Evolutionary conservation across 92 coral and sea anemone genomes (phyloP), one percentile per base, ranked within the genome.

Genomic region (Heteractis magnifica): DNA sequence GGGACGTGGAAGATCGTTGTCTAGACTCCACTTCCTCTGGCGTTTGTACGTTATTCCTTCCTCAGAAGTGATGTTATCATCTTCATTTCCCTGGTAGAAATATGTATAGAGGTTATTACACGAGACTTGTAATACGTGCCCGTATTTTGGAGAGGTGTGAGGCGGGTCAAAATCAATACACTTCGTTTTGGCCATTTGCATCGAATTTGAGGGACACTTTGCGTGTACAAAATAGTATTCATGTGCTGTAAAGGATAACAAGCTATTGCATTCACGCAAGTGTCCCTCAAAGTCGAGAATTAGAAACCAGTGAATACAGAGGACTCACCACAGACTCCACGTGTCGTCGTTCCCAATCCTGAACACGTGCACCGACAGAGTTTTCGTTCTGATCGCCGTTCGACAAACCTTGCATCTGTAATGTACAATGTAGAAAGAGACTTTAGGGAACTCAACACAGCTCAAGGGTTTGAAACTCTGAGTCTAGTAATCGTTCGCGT

Each of bases 321-420:
- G 44, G 6, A 68, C 73, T 26, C 73, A 68, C 73, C 48, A 68
- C 49, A 68, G 73, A 68, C 14, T 68, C 73, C 49, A 26, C 49
- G 73, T 48, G 85, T 79, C 91, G 77, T 80, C 91, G 77, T 80
- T 88, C 91, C 91, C 91, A 88, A 77, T 84, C 81, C 51, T 84
- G 88, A 77, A 88, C 91, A 53, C 81, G 91, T 13, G 71, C 82
- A 52, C 77, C 76, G 64, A 88, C 88, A 41, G 91, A 58, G 73
- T 68, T 68, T 9, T 68, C 14, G 49, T 23, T 68, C 73, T 68
- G 49, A 18, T 64, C 71, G 6, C 7, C 71, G 20, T 18, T 64
- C 6, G 71, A 64, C 26, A 64, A 64, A 15, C 26, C 10, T 19
- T 64, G 71, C 23, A 64, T 6, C 71, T 64, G 41, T 9, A 64